Base-by-base conservation (phyloP, 2,113 vertebrate species). In the Monopterus albus region DNA sequence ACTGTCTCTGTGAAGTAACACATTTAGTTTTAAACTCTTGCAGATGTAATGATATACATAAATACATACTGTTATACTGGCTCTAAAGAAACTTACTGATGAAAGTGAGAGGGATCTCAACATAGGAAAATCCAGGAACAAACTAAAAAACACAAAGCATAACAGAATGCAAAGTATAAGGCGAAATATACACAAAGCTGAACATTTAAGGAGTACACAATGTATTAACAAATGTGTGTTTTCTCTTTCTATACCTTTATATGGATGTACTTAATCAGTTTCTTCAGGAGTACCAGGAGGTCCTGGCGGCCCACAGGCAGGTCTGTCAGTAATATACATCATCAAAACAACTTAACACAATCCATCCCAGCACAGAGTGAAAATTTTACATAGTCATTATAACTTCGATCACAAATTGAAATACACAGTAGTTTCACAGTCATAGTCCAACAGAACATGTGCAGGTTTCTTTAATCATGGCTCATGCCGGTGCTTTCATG, bases 191-290 rank as follows among this genome's bases (percentile, higher is more conserved):
- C 3, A 68, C 1, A 35, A 43, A 33, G 38, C 13, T 13, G 33
- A 43, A 50, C 13, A 25, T 42, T 25, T 39, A 3, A 31, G 53
- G 0, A 5, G 0, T 33, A 8, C 8, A 58, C 21, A n/a, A n/a
- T n/a, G n/a, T n/a, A 43, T 14, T 17, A 26, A 71, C 10, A 45
- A 1, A 13, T 6, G 3, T 26, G 20, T 55, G 1, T 35, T 53
- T 26, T 72, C 6, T 11, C 17, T 59, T 33, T 18, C 15, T 7
- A 5, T 94, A 98, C 98, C 96, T 96, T 95, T 79, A 99, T 95
- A 79, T 96, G 91, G 68, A 97, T 95, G 85, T 97, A 95, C 75
- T 94, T 96, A 50, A 99, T 96, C 72, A 99, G 68, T 79, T 95
- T 99, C 87, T 90, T 93, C 74, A 99, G 92, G 69, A 99, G 90